Percentiles rank a stretch among this genome's conserved stretches.
Conservation (phyloP, 2,113 vertebrate species). For the Tiliqua scincoides region DNA sequence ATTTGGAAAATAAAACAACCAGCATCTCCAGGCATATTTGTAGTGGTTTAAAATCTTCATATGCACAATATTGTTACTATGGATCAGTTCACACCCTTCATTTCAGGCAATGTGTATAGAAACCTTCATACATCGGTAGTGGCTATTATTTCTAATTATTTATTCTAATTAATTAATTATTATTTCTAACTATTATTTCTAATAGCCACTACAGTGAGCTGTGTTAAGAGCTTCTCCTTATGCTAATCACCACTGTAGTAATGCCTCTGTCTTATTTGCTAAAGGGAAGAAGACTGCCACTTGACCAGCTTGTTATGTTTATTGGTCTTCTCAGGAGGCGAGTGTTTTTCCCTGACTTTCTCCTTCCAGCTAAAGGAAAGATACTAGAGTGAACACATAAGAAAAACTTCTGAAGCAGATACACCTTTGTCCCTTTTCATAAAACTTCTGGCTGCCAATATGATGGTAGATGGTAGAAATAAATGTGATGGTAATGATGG, state of each 20-base stretch:
- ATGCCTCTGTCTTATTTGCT: background rate
- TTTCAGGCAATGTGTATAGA: background rate
- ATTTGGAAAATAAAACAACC: background rate
- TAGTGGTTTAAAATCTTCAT: no score
- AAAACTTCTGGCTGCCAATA: no score
- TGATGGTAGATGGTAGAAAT: no score
- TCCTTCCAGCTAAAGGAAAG: background rate
- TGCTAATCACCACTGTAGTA: background rate
- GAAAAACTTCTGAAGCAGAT: background rate
- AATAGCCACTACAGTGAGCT: no score
- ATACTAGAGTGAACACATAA: background rate
- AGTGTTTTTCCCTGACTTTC: background rate
- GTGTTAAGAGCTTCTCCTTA: no score
- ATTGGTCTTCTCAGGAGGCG: background rate
- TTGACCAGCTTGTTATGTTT: background rate
- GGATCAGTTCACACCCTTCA: background rate
- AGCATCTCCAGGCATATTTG: background rate
- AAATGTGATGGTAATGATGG: no score
- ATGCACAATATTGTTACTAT: no score
- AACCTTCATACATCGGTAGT: background rate
- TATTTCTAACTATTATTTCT: no score
- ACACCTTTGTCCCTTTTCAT: background rate
- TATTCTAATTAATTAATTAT: no score
- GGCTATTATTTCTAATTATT: no score
- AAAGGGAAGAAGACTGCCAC: background rate